A percentile compares a stretch with the other conserved stretches of the same genome.
These are phyloP conservation scores for Portevinia maculata DNA, from an alignment of 2,888 invertebrate species.

Conservation along the genomic window DNA sequence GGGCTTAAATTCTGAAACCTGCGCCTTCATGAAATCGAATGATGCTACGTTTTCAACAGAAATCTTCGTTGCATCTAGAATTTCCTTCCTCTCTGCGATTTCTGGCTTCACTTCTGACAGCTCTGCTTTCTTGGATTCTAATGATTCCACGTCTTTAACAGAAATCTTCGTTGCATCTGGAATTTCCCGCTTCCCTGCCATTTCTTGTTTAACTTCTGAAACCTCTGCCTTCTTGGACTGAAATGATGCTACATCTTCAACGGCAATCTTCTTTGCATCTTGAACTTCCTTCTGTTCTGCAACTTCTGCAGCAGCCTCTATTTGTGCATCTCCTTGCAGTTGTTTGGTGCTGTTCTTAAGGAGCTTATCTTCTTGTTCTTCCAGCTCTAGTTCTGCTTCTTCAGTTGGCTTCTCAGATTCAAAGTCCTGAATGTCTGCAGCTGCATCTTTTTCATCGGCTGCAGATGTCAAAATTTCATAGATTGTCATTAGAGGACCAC, in stretches of 20 bases:
- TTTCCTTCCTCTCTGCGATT: neutral
- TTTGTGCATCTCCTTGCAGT: too few relatives aligned
- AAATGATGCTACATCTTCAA: neutral
- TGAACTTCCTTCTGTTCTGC: slow-evolving; percentile 19
- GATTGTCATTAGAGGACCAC: slow-evolving; percentile 33
- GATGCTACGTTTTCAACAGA: neutral
- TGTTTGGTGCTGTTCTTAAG: too few relatives aligned
- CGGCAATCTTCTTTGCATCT: slow-evolving; percentile 26
- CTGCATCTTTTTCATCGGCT: slow-evolving; percentile 5
- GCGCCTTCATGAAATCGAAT: slow-evolving; percentile 20
- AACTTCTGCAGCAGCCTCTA: neutral
- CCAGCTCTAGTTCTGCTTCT: neutral
- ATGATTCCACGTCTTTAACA: too few relatives aligned
- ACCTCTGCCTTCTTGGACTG: slow-evolving; percentile 31
- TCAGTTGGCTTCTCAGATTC: neutral
- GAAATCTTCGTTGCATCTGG: slow-evolving; percentile 38
- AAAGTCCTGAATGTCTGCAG: neutral
- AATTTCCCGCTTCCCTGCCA: slow-evolving; percentile 4
- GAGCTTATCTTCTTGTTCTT: neutral
- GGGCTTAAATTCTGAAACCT: slow-evolving; percentile 30
- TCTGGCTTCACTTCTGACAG: slow-evolving; percentile 20
- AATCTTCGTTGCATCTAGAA: slow-evolving; percentile 30
- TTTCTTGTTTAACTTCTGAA: neutral
- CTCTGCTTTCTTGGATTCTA: neutral
- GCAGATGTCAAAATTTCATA: slow-evolving; percentile 18